Conservation (phyloP, 2,888 invertebrate species). For the Andrena haemorrhoa region DNA sequence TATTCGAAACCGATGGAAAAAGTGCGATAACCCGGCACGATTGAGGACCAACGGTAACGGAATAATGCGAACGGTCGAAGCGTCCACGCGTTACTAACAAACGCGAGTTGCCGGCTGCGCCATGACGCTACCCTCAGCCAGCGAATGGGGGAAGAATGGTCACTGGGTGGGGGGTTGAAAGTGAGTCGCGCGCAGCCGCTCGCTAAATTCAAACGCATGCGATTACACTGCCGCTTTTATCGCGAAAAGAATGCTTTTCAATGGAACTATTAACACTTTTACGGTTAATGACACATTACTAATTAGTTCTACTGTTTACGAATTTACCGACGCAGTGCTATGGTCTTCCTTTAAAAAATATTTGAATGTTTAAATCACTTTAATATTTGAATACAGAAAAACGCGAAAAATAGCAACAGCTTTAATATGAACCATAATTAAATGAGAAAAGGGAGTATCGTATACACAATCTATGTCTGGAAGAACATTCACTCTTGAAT, state of each 20-base stretch:
- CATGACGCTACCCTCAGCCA: slow-evolving; percentile 41
- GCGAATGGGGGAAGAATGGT: slow-evolving; percentile 30
- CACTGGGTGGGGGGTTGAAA: slow-evolving; percentile 19
- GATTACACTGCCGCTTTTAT: neutral
- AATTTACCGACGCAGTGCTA: too few species aligned
- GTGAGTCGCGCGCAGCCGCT: slow-evolving; percentile 7
- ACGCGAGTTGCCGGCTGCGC: slow-evolving; percentile 44
- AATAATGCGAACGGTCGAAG: slow-evolving; percentile 13
- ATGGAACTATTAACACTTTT: neutral
- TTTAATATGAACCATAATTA: too few species aligned
- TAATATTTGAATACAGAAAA: too few species aligned
- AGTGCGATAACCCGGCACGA: neutral
- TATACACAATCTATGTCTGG: too few species aligned
- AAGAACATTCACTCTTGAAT: too few species aligned
- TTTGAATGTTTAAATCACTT: too few species aligned
- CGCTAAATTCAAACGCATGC: slow-evolving; percentile 25
- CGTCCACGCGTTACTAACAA: slow-evolving; percentile 54
- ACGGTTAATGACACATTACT: too few species aligned
- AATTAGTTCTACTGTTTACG: too few species aligned
- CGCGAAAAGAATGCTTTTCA: neutral
- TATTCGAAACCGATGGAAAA: neutral
- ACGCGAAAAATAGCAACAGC: too few species aligned
- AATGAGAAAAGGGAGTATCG: too few species aligned
- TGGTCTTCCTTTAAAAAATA: too few species aligned
- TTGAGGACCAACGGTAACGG: neutral